These are phyloP conservation scores for Ceraclea dissimilis DNA, from an alignment of 2,888 invertebrate genomes.

Conservation along the genomic window DNA sequence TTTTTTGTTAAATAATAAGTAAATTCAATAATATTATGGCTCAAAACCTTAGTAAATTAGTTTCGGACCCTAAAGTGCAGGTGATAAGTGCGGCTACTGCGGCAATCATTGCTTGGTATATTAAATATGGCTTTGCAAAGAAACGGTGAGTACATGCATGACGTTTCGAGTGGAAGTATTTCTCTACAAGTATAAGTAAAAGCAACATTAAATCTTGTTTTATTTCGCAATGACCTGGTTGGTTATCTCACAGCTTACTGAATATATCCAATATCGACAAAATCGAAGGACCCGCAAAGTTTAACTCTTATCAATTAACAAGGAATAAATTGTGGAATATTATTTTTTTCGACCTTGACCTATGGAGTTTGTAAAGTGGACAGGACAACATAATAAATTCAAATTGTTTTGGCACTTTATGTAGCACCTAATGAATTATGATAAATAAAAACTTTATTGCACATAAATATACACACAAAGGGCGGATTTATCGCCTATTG, in stretches of 20 bases:
- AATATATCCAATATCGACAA: background rate
- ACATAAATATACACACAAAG: too few species aligned
- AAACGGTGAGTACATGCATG: slow-evolving; percentile 41
- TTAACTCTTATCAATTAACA: too few species aligned
- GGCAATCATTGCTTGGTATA: slow-evolving; percentile 52
- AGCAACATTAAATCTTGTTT: background rate
- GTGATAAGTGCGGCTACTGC: slow-evolving; percentile 60
- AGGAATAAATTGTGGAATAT: too few species aligned
- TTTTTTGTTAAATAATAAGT: too few species aligned
- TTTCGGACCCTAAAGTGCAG: slow-evolving; percentile 56
- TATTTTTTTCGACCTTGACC: too few species aligned
- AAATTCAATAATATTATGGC: slow-evolving; percentile 49
- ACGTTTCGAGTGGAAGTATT: slow-evolving; percentile 5
- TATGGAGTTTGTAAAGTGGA: too few species aligned
- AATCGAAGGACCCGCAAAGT: too few species aligned
- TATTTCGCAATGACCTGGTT: background rate
- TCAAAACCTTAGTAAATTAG: slow-evolving; percentile 67
- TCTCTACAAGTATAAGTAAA: background rate
- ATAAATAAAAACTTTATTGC: too few species aligned
- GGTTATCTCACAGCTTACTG: background rate
- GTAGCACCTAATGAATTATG: too few species aligned
- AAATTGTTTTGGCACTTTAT: too few species aligned
- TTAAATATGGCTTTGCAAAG: slow-evolving; percentile 44
- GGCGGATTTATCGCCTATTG: too few species aligned
- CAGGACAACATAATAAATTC: too few species aligned